phyloP scores from a whole-genome alignment of 2,797 vertebrate species.

The Enteromius fasciolatus region DNA sequence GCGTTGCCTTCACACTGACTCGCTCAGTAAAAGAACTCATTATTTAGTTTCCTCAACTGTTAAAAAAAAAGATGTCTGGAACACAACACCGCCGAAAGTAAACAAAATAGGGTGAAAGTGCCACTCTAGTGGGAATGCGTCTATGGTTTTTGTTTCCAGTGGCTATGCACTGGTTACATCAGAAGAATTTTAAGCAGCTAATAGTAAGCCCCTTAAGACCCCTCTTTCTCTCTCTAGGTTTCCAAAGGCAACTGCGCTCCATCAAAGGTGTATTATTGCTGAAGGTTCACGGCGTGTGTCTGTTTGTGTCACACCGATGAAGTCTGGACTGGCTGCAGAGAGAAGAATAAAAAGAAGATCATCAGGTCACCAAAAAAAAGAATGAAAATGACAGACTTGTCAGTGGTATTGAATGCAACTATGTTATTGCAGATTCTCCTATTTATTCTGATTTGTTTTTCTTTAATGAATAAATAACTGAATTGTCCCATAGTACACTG shows the following conservation, averaged over 20 bases:
- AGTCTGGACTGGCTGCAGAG: conserved; percentile 26
- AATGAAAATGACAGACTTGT: neutral
- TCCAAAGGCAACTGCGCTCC: conserved; percentile 50
- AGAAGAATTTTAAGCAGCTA: conserved; percentile 86
- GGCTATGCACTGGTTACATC: conserved; percentile 74
- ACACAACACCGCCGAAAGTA: conserved; percentile 41
- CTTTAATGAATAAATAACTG: neutral
- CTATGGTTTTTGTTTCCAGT: conserved; percentile 60
- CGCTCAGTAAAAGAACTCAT: conserved; percentile 26
- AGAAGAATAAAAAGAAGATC: conserved; percentile 36
- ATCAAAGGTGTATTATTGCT: conserved; percentile 72
- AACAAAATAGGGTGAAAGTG: conserved; percentile 55
- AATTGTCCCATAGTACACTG: neutral
- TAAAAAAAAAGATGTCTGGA: conserved; percentile 8
- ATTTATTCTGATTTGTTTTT: neutral
- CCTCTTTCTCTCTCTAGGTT: conserved; percentile 53
- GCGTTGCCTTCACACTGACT: conserved; percentile 10
- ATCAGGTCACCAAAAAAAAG: conserved; percentile 10
- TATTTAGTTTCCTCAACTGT: conserved; percentile 36
- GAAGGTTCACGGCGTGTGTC: conserved; percentile 62
- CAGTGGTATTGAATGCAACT: neutral
- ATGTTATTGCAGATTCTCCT: neutral
- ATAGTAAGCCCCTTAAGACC: conserved; percentile 79
- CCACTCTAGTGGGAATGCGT: conserved; percentile 43
- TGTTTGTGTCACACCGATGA: conserved; percentile 58